Evolutionary conservation across 2,797 vertebrate species (phyloP).

Genomic region (Sebastes iracundus): DNA sequence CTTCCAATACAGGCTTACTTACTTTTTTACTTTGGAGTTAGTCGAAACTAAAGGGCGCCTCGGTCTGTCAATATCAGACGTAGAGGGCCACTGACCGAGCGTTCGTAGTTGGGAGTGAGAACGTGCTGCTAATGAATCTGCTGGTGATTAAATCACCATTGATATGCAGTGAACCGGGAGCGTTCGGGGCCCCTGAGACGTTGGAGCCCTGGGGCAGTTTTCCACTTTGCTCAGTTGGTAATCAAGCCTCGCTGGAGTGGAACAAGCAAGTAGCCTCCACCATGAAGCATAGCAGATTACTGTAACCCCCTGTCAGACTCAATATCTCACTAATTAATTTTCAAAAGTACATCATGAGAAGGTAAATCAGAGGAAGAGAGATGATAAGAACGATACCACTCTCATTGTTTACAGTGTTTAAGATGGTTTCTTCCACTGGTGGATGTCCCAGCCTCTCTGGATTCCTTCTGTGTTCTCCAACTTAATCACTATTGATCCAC

Average conservation of each 20-base stretch:
- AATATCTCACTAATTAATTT: not conserved
- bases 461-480: slow-evolving; percentile 11
- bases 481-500: slow-evolving; percentile 59
- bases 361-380: not conserved
- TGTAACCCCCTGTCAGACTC: not conserved
- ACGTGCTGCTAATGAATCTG: not conserved
- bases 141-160: not conserved
- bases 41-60: too few species aligned
- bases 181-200: not conserved
- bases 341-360: not conserved
- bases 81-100: too few species aligned
- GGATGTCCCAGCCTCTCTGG: slow-evolving; percentile 6
- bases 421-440: slow-evolving; percentile 39
- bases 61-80: too few species aligned
- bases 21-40: too few species aligned
- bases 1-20: too few species aligned
- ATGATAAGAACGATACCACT: not conserved
- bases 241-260: not conserved
- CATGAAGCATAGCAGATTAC: not conserved
- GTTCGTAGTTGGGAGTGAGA: not conserved
- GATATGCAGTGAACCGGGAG: not conserved
- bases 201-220: not conserved
- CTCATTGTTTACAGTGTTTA: not conserved
- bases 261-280: not conserved
- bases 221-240: not conserved